Evolutionary conservation across 53 echinoderm and acorn worm genomes (phyloP).

Genomic region (Arbacia lixula): DNA sequence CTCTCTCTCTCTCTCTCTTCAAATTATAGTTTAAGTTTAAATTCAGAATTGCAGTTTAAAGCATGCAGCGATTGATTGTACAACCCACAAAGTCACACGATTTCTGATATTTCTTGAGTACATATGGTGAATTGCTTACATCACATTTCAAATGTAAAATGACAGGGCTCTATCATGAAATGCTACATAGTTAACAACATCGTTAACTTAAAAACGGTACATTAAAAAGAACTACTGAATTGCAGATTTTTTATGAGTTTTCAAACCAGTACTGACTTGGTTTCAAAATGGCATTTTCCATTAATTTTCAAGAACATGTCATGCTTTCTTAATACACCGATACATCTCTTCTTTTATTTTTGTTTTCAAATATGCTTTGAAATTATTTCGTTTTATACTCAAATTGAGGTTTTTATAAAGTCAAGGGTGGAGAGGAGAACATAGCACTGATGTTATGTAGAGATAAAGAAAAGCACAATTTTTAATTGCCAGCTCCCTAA

Average conservation of each 20-base stretch:
- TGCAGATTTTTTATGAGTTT: conserved; percentile 3
- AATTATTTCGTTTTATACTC: too few relatives aligned
- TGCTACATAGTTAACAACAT: background rate
- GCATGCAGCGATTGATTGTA: background rate
- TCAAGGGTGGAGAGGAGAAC: too few relatives aligned
- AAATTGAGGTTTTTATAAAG: too few relatives aligned
- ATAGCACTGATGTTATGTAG: conserved; percentile 29
- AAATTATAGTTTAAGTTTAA: too few relatives aligned
- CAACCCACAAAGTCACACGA: background rate
- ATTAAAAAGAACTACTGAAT: conserved; percentile 8
- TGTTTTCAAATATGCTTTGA: too few relatives aligned
- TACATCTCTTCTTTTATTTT: too few relatives aligned
- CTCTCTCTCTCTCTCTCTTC: too few relatives aligned
- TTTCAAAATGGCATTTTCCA: background rate
- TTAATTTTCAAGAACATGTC: too few relatives aligned
- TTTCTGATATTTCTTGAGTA: background rate
- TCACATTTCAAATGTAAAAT: conserved; percentile 8
- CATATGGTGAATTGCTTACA: background rate
- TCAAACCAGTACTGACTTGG: conserved; percentile 25
- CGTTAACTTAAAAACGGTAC: background rate
- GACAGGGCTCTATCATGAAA: background rate
- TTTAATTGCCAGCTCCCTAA: too few relatives aligned
- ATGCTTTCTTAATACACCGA: too few relatives aligned
- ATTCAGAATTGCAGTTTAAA: background rate
- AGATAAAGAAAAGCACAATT: too few relatives aligned